phyloP scores from a whole-genome alignment of 2,113 vertebrate species.

The Helogale parvula region DNA sequence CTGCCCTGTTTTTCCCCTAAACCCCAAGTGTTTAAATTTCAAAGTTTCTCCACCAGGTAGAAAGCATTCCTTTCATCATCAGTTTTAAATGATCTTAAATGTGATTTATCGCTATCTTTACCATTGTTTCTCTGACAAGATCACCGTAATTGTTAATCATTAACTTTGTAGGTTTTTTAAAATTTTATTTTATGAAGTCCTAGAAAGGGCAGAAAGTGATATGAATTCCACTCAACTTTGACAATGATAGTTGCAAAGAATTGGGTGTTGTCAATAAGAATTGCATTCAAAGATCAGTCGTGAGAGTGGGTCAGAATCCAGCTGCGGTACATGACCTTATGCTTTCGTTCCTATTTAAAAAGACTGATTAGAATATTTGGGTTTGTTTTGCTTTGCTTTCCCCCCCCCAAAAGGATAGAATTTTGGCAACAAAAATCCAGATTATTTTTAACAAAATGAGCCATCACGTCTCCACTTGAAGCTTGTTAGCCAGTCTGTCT shows the following conservation, averaged over 20 bases:
- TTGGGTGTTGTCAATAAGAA: neutral
- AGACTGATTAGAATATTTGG: neutral
- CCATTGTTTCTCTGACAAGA: neutral
- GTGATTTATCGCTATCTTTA: neutral
- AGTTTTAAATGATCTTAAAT: constrained; percentile 34
- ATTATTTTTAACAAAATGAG: constrained; percentile 20
- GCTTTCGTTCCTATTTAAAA: neutral
- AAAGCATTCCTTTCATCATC: neutral
- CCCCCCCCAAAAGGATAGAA: neutral
- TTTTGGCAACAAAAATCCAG: neutral
- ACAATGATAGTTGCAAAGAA: neutral
- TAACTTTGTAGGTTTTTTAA: neutral
- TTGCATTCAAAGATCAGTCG: neutral
- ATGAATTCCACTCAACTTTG: neutral
- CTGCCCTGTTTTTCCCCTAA: neutral
- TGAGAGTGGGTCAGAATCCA: neutral
- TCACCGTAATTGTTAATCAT: neutral
- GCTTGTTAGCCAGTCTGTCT: neutral
- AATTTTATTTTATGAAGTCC: neutral
- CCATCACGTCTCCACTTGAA: neutral
- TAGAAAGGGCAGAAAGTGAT: neutral
- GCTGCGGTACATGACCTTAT: neutral
- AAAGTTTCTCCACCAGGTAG: neutral
- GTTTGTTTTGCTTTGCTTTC: neutral
- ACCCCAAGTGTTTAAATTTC: neutral